A percentile compares a stretch with the other conserved stretches of the same genome.
Evolutionary conservation across 2,888 invertebrate genomes (phyloP).

Genomic region (Coronaproctus castanopsis): DNA sequence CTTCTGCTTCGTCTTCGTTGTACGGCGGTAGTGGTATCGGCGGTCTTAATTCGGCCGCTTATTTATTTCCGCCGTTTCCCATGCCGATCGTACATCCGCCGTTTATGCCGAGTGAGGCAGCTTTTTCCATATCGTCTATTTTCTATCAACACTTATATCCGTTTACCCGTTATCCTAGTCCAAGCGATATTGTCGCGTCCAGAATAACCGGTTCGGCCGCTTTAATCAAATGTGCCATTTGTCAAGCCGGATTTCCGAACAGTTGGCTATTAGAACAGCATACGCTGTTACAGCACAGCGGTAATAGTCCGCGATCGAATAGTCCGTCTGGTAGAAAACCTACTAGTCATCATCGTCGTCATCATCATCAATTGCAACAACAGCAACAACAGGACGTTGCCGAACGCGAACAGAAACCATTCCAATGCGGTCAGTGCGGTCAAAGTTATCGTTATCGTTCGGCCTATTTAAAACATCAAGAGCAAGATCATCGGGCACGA

Average conservation of each 20-base stretch:
- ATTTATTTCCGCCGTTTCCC: constrained; percentile 32
- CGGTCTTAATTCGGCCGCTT: constrained; percentile 34
- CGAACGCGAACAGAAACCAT: constrained; percentile 53
- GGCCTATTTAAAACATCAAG: constrained; percentile 63
- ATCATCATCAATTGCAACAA: not conserved
- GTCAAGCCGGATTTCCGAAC: constrained; percentile 68
- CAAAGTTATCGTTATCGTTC: constrained; percentile 75
- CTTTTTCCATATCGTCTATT: constrained; percentile 24
- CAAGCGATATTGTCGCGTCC: constrained; percentile 15
- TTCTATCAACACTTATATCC: constrained; percentile 33
- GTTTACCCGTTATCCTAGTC: constrained; percentile 15
- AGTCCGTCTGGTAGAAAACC: not conserved
- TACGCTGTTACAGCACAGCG: constrained; percentile 61
- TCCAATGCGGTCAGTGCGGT: constrained; percentile 78
- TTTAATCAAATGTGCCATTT: constrained; percentile 46
- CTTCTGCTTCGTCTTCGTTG: constrained; percentile 2
- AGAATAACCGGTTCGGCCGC: constrained; percentile 4
- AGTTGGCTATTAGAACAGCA: constrained; percentile 73
- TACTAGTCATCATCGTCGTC: not conserved
- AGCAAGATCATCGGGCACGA: constrained; percentile 70
- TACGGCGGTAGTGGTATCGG: constrained; percentile 24
- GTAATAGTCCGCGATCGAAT: constrained; percentile 27
- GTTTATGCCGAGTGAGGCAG: constrained; percentile 10
- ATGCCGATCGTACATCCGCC: constrained; percentile 25
- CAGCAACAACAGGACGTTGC: not conserved